These are phyloP conservation scores for Nilaparvata lugens DNA, from an alignment of 1,140 invertebrate genomes.

Conservation along the genomic window DNA sequence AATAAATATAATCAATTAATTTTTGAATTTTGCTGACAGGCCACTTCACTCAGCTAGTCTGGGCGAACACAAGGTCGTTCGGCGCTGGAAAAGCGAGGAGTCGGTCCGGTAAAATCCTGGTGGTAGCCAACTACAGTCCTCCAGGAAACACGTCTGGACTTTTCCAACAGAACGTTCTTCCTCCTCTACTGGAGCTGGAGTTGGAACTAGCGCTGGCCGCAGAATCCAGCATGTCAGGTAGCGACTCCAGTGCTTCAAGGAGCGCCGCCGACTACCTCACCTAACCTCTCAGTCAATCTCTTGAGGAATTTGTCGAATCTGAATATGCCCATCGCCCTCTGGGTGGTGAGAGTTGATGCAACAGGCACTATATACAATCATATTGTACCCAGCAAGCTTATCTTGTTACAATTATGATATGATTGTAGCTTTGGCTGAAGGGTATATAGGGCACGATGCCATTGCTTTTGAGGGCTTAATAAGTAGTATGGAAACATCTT, in stretches of 20 bases:
- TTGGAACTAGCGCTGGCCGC: slow-evolving; percentile 18
- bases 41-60: slow-evolving; percentile 87
- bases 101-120: slow-evolving; percentile 61
- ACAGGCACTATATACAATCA: too few species aligned
- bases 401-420: too few species aligned
- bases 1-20: too few species aligned
- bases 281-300: neutral
- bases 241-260: slow-evolving; percentile 19
- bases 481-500: too few species aligned
- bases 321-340: too few species aligned
- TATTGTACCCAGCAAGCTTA: too few species aligned
- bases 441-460: too few species aligned
- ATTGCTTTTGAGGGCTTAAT: too few species aligned
- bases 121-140: slow-evolving; percentile 74
- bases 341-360: too few species aligned
- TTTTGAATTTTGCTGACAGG: slow-evolving; percentile 40
- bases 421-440: too few species aligned
- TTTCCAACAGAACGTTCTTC: slow-evolving; percentile 66
- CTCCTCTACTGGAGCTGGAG: slow-evolving; percentile 49
- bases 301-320: too few species aligned
- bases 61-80: slow-evolving; percentile 65
- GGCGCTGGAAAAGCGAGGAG: slow-evolving; percentile 74
- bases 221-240: slow-evolving; percentile 16
- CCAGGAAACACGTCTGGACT: slow-evolving; percentile 66
- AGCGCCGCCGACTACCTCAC: slow-evolving; percentile 3